Conservation (phyloP, 2,888 invertebrate species). For the Strigamia crassipes region DNA sequence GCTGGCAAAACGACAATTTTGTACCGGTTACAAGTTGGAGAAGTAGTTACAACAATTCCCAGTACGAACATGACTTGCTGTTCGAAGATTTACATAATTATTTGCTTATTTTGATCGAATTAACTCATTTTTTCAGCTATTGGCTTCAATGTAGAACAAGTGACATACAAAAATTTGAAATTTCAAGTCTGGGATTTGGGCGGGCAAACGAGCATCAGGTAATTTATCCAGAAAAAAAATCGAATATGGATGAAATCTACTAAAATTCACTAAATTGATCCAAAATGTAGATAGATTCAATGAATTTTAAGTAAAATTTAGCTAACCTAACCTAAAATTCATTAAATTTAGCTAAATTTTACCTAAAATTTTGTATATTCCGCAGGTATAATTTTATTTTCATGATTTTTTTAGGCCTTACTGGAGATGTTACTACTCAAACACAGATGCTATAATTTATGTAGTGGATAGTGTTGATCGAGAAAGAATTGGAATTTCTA, state of each 20-base stretch:
- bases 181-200: slow-evolving; percentile 99
- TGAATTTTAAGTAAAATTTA: no score
- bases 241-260: no score
- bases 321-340: no score
- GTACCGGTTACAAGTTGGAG: slow-evolving; percentile 96
- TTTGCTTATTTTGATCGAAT: slow-evolving; percentile 56
- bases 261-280: no score
- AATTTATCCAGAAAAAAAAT: background rate
- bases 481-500: slow-evolving; percentile 98
- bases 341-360: no score
- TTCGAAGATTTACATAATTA: background rate
- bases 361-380: no score
- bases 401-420: slow-evolving; percentile 78
- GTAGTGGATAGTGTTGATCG: slow-evolving; percentile 99
- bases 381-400: slow-evolving; percentile 41
- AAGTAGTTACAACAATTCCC: slow-evolving; percentile 90
- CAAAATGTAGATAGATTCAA: no score
- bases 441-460: slow-evolving; percentile 99
- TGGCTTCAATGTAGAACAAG: slow-evolving; percentile 99
- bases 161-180: slow-evolving; percentile 97
- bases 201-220: slow-evolving; percentile 98
- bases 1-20: slow-evolving; percentile 92
- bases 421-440: slow-evolving; percentile 99
- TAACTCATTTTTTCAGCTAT: slow-evolving; percentile 79
- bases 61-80: slow-evolving; percentile 50